Base-by-base conservation (phyloP, 2,888 invertebrate species). In the Dasypogon diadema region DNA sequence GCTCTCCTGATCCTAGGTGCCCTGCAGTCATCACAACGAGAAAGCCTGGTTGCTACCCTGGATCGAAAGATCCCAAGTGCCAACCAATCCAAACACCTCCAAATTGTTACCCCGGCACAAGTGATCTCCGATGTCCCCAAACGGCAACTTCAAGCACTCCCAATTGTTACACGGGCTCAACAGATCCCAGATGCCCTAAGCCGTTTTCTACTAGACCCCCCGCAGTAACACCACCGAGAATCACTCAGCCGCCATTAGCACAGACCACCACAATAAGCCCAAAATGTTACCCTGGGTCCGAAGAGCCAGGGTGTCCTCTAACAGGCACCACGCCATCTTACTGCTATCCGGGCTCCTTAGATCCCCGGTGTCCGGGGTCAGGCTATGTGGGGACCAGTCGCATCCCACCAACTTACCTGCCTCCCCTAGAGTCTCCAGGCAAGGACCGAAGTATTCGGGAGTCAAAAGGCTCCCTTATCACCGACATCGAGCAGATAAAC, bases 351-450 rank as follows among this genome's bases (percentile, higher is more conserved):
- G 85, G 79, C 2, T 79, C 79, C 6, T 18, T 83, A 0, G 85
- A 86, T 73, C 85, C 85, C 0, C 80, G 84, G 85, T 88, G 82
- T 84, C 87, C 77, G 84, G 87, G 24, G 85, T 79, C 78, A 1
- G 80, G 81, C 0, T 83, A 84, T 74, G 80, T 77, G 56, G 84
- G 83, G 0, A 81, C 83, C 10, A 83, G 82, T 54, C 80, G 79
- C 2, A 79, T 84, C 63, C 84, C 84, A 2, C 81, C 83, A 12
- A 83, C 84, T 0, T 84, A 84, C 74, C 78, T 84, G 30, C 85
- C 84, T 1, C 84, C 84, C 1, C 65, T 84, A 5, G 81, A 80
- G 37, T 74, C 82, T 21, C 81, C 83, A 1, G 81, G 81, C 1
- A 80, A 77, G 30, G 83, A 83, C 74, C 78, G 83, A 54, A 82